Percentiles rank a stretch among this genome's conserved stretches.
These are phyloP conservation scores for Xenus cinereus DNA, from an alignment of 2,113 vertebrate species.

Conservation along the genomic window DNA sequence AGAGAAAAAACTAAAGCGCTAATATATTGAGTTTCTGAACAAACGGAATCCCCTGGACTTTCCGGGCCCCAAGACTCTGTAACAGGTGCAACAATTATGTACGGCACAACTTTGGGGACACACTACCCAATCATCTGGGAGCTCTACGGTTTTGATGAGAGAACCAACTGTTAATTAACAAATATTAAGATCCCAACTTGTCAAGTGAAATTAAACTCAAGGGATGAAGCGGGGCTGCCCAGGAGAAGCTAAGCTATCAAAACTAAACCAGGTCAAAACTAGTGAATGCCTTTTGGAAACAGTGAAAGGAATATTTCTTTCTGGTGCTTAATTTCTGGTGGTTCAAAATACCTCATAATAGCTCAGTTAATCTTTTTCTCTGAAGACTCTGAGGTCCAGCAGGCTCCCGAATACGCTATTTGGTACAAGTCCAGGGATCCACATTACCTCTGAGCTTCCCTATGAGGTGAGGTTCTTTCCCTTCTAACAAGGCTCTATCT, in stretches of 20 bases:
- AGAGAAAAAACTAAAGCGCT: not conserved
- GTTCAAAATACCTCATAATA: not conserved
- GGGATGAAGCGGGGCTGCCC: not conserved
- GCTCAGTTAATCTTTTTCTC: not conserved
- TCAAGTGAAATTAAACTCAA: constrained; percentile 55
- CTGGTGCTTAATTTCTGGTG: not conserved
- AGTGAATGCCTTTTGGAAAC: not conserved
- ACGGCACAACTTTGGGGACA: constrained; percentile 19
- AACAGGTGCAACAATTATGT: constrained; percentile 40
- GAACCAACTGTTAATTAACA: constrained; percentile 48
- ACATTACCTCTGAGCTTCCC: not conserved
- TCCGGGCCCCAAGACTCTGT: not conserved
- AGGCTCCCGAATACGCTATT: not conserved
- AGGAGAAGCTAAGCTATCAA: not conserved
- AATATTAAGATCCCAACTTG: constrained; percentile 46
- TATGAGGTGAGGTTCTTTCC: not conserved
- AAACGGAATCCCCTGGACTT: not conserved
- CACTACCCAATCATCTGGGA: not conserved
- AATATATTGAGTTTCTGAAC: not conserved
- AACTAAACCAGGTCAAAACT: constrained; percentile 2
- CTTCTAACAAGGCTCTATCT: not conserved
- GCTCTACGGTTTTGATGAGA: constrained; percentile 14
- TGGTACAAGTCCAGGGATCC: not conserved
- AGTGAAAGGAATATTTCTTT: not conserved
- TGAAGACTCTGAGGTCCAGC: not conserved